phyloP scores from a whole-genome alignment of 1,140 invertebrate species.

The Pachypeltis micranthus region DNA sequence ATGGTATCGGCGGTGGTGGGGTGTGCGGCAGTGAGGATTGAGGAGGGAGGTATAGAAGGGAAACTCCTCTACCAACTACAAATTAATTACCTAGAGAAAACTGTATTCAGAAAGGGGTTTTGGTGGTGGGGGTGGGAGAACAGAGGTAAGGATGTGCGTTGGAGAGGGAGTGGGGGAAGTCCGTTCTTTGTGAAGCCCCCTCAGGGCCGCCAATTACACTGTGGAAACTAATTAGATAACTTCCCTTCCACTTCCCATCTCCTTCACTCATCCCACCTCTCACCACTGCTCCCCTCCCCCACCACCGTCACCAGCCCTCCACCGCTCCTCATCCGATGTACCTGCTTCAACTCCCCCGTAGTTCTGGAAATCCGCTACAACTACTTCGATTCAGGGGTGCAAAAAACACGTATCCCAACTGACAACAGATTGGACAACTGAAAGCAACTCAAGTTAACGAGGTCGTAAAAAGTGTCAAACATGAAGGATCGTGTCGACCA shows the following conservation, averaged over 20 bases:
- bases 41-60: background rate
- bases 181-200: conserved; percentile 9
- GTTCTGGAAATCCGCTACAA: background rate
- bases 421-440: no score
- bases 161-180: background rate
- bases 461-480: no score
- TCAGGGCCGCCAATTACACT: conserved; percentile 7
- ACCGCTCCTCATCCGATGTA: background rate
- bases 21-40: background rate
- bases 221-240: conserved; percentile 9
- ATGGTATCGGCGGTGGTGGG: background rate
- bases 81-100: conserved; percentile 16
- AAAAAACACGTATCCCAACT: no score
- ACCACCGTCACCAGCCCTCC: background rate
- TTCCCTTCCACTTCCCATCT: conserved; percentile 1
- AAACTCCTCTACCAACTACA: conserved; percentile 10
- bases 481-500: no score
- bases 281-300: background rate
- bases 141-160: background rate
- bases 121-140: background rate
- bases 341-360: background rate
- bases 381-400: background rate
- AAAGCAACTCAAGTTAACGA: no score
- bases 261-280: no score
- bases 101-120: background rate